These are phyloP conservation scores for Autographa pulchrina DNA, from an alignment of 2,888 invertebrate species.

Conservation along the genomic window DNA sequence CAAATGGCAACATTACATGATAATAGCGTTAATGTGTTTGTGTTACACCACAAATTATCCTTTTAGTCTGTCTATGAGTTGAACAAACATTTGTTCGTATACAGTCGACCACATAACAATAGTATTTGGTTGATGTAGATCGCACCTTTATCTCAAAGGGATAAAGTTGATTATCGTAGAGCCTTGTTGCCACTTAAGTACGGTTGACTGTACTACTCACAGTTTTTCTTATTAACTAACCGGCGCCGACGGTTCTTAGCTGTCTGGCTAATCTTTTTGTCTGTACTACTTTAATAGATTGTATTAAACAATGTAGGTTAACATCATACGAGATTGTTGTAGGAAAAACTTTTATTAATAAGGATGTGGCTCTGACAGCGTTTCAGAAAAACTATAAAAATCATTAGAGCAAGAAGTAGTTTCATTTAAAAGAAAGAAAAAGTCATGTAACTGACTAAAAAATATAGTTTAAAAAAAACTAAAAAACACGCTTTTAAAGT, in stretches of 20 bases:
- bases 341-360: constrained; percentile 1
- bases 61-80: not conserved
- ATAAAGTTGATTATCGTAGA: not conserved
- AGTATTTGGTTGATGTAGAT: not conserved
- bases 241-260: constrained; percentile 1
- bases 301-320: constrained; percentile 2
- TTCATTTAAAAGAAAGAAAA: no score
- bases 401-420: not conserved
- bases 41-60: constrained; percentile 9
- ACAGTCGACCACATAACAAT: not conserved
- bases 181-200: not conserved
- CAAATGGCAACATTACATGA: not conserved
- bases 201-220: not conserved
- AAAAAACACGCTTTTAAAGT: no score
- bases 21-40: constrained; percentile 17
- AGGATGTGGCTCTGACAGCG: not conserved
- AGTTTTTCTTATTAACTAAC: constrained; percentile 5
- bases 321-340: not conserved
- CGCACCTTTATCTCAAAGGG: not conserved
- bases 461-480: no score
- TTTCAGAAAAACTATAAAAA: not conserved
- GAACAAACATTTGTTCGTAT: not conserved
- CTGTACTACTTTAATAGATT: constrained; percentile 4
- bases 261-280: constrained; percentile 2
- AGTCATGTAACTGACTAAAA: no score